phyloP scores from a whole-genome alignment of 1,140 invertebrate genomes.

The Goniozus legneri region DNA sequence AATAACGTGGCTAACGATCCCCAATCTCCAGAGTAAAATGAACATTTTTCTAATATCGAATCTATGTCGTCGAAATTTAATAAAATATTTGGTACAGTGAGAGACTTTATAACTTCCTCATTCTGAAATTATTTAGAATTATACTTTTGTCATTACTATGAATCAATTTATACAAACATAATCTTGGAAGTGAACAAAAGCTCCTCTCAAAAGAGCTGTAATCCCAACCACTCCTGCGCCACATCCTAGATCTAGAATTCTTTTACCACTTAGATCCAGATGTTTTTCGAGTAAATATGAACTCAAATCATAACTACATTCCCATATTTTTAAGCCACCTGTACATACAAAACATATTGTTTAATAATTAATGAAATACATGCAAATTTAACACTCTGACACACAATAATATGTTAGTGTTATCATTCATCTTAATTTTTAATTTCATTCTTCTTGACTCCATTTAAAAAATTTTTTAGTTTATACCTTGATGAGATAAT shows the following conservation, averaged over 20 bases:
- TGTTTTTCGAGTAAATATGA: conserved; percentile 59
- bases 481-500: neutral
- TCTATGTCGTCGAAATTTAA: conserved; percentile 61
- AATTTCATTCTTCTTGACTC: no score
- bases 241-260: conserved; percentile 81
- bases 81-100: conserved; percentile 77
- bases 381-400: no score
- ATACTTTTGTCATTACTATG: conserved; percentile 37
- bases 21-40: conserved; percentile 84
- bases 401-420: conserved; percentile 12
- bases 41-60: conserved; percentile 47
- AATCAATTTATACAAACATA: conserved; percentile 65
- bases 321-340: conserved; percentile 89
- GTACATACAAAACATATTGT: conserved; percentile 8
- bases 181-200: conserved; percentile 82
- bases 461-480: no score
- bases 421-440: no score
- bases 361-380: conserved; percentile 15
- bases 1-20: conserved; percentile 58
- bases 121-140: conserved; percentile 60
- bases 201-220: conserved; percentile 62
- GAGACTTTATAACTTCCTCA: conserved; percentile 66
- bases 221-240: conserved; percentile 80
- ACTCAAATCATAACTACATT: conserved; percentile 76
- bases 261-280: conserved; percentile 52